phyloP scores from a whole-genome alignment of 2,113 vertebrate genomes.

The Stercorarius parasiticus region DNA sequence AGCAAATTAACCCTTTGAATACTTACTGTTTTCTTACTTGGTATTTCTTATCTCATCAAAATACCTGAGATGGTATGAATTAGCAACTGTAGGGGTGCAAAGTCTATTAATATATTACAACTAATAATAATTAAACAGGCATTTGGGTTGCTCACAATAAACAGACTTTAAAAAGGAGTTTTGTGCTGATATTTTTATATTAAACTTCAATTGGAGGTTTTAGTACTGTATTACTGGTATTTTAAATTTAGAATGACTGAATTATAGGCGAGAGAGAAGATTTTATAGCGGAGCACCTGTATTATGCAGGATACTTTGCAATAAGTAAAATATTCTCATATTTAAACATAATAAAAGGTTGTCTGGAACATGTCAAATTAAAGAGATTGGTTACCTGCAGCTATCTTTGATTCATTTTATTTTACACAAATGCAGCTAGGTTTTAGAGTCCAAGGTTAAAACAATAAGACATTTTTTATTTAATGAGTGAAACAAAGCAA shows the following conservation, averaged over 20 bases:
- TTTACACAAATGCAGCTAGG: conserved; percentile 26
- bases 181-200: conserved; percentile 83
- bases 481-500: background rate
- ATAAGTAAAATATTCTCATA: conserved; percentile 67
- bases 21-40: conserved; percentile 79
- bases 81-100: conserved; percentile 70
- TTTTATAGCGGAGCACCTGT: conserved; percentile 66
- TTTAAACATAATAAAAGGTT: conserved; percentile 56
- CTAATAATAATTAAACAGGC: conserved; percentile 67
- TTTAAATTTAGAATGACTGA: conserved; percentile 64
- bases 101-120: conserved; percentile 72
- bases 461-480: background rate
- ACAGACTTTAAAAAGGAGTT: conserved; percentile 79
- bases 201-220: conserved; percentile 72
- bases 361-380: conserved; percentile 40
- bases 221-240: conserved; percentile 73
- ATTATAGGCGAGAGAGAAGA: conserved; percentile 43
- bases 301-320: conserved; percentile 70
- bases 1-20: conserved; percentile 80
- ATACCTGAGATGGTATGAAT: conserved; percentile 72
- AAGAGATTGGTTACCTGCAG: conserved; percentile 33
- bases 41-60: conserved; percentile 76
- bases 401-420: conserved; percentile 34
- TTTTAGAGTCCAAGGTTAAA: conserved; percentile 20
- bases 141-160: conserved; percentile 77